These are phyloP conservation scores for Dicyrtomina minuta DNA, from an alignment of 2,888 invertebrate genomes.

Conservation along the genomic window DNA sequence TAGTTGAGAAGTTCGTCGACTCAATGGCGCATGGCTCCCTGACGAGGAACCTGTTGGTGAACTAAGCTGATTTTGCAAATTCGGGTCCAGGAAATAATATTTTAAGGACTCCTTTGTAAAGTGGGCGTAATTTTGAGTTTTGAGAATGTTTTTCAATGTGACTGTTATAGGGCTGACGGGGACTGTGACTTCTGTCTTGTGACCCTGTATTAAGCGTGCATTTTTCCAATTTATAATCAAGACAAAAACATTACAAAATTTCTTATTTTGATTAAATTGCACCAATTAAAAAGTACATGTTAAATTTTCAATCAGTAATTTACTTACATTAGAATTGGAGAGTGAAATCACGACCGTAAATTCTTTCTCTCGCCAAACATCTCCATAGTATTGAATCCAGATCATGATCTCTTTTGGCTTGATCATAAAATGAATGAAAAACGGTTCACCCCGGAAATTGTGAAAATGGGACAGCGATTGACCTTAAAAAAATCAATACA, in stretches of 20 bases:
- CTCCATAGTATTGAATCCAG: constrained; percentile 31
- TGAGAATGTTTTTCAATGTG: not conserved
- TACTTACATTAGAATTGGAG: constrained; percentile 8
- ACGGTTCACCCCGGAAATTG: constrained; percentile 13
- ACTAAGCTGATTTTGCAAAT: not conserved
- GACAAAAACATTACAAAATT: not conserved
- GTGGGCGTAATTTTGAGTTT: constrained; percentile 11
- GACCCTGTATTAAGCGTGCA: no score
- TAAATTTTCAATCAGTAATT: not conserved
- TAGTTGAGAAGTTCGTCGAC: no score
- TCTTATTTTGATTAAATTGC: not conserved
- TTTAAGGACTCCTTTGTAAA: constrained; percentile 13
- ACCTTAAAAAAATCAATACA: constrained; percentile 1
- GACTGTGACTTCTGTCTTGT: not conserved
- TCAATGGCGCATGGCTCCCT: not conserved
- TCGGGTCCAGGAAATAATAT: constrained; percentile 9
- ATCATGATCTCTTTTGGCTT: constrained; percentile 8
- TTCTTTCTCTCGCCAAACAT: constrained; percentile 14
- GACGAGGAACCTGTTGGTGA: not conserved
- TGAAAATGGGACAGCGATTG: constrained; percentile 20
- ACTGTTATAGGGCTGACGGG: constrained; percentile 11
- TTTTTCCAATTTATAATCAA: no score
- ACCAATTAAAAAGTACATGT: not conserved
- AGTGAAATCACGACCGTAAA: not conserved
- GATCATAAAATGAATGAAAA: constrained; percentile 27